These are phyloP conservation scores for Diadumene lineata DNA, from an alignment of 92 coral and sea anemone species.

Conservation along the genomic window DNA sequence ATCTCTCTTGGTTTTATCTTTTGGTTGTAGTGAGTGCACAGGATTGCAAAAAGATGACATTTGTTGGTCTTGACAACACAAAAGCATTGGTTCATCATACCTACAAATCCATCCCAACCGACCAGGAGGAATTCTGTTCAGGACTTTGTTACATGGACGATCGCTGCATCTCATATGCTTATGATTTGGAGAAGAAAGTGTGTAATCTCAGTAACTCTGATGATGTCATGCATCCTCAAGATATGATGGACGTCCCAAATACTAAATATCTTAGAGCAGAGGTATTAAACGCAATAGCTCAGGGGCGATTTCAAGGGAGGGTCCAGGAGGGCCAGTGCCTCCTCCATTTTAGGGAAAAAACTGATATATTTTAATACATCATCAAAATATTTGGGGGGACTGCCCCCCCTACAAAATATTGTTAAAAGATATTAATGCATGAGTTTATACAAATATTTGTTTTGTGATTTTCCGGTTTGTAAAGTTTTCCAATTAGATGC, in stretches of 20 bases:
- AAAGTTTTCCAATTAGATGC: too few species aligned
- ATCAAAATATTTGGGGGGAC: too few species aligned
- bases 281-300: neutral
- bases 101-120: neutral
- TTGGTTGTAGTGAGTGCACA: neutral
- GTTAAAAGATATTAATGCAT: too few species aligned
- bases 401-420: too few species aligned
- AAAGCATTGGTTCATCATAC: neutral
- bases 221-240: neutral
- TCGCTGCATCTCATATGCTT: neutral
- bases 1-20: too few species aligned
- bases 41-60: neutral
- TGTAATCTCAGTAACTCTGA: neutral
- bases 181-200: neutral
- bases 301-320: too few species aligned
- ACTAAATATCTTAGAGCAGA: neutral
- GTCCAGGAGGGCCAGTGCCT: too few species aligned
- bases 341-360: too few species aligned
- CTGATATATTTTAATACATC: too few species aligned
- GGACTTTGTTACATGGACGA: neutral
- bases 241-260: neutral
- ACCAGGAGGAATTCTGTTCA: neutral
- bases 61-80: neutral
- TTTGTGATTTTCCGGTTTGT: too few species aligned
- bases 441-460: too few species aligned